A percentile compares a stretch with the other conserved stretches of the same genome.
phyloP scores from a whole-genome alignment of 2,888 invertebrate genomes.

The Lamellibrachia satsuma region DNA sequence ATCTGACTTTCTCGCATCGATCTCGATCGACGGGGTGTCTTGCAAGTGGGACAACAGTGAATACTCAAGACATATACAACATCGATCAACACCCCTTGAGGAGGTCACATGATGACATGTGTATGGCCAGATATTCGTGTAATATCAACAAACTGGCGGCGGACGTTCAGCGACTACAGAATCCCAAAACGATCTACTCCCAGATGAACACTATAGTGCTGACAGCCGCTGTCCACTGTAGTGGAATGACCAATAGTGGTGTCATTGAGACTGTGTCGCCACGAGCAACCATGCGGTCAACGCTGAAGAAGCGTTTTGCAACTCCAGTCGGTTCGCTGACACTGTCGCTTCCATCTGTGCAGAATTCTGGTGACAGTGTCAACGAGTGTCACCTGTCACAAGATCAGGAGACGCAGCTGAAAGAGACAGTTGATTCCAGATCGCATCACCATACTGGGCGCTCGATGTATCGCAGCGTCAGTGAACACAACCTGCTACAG shows the following conservation, averaged over 20 bases:
- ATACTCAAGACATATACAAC: not conserved
- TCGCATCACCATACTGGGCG: not conserved
- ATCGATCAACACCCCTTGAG: not conserved
- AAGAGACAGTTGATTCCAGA: not conserved
- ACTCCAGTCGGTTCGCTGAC: not conserved
- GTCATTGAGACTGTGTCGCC: not conserved
- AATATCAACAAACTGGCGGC: not conserved
- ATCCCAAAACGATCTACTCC: not conserved
- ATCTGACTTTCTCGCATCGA: not conserved
- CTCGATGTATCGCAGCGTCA: not conserved
- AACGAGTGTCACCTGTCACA: not conserved
- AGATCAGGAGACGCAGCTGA: not conserved
- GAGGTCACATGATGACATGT: not conserved
- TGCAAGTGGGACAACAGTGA: not conserved
- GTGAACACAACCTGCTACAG: not conserved
- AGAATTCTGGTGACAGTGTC: not conserved
- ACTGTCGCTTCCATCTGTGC: not conserved
- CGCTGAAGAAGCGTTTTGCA: not conserved
- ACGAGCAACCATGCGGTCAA: constrained; percentile 1
- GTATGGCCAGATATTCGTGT: not conserved
- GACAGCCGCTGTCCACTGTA: not conserved
- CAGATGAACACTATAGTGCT: not conserved
- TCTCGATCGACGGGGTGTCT: not conserved
- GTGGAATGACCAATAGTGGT: not conserved
- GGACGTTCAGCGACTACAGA: not conserved